A percentile compares a stretch with the other conserved stretches of the same genome.
These are phyloP conservation scores for Homarus americanus DNA, from an alignment of 1,140 invertebrate species.

Conservation along the genomic window DNA sequence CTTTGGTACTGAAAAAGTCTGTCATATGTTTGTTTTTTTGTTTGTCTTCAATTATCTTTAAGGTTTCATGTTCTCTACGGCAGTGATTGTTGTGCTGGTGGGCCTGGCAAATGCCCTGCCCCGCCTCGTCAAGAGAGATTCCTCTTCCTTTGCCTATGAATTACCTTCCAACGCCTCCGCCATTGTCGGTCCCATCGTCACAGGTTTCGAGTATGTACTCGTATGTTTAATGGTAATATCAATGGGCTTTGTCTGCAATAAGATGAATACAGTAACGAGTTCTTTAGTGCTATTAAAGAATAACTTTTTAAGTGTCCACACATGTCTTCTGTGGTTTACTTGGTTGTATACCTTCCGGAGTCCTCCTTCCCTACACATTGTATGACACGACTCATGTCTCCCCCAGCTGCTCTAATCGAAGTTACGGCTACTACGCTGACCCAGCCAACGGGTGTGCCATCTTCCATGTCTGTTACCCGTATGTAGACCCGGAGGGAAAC, in stretches of 20 bases:
- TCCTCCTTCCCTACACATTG: not conserved
- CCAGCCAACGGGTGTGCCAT: slow-evolving; percentile 40
- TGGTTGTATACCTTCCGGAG: no score
- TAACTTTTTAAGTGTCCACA: no score
- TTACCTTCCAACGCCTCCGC: slow-evolving; percentile 58
- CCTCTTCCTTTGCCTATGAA: slow-evolving; percentile 60
- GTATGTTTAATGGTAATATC: not conserved
- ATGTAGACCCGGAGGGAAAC: slow-evolving; percentile 43
- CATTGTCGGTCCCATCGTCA: slow-evolving; percentile 53
- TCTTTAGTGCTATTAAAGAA: no score
- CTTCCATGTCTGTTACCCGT: slow-evolving; percentile 57
- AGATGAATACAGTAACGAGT: no score
- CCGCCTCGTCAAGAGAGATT: slow-evolving; percentile 59
- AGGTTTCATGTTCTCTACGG: not conserved
- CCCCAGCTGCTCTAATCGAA: slow-evolving; percentile 20
- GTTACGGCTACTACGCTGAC: slow-evolving; percentile 53
- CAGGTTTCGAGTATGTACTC: slow-evolving; percentile 60
- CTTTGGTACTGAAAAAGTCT: no score
- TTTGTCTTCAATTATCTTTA: no score
- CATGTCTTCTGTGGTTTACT: no score
- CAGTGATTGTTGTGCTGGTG: not conserved
- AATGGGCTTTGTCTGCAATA: not conserved
- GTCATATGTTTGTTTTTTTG: not conserved
- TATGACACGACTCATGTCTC: not conserved
- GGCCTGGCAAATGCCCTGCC: slow-evolving; percentile 38